These are phyloP conservation scores for Aptenodytes patagonicus DNA, from an alignment of 2,113 vertebrate genomes.

Conservation along the genomic window DNA sequence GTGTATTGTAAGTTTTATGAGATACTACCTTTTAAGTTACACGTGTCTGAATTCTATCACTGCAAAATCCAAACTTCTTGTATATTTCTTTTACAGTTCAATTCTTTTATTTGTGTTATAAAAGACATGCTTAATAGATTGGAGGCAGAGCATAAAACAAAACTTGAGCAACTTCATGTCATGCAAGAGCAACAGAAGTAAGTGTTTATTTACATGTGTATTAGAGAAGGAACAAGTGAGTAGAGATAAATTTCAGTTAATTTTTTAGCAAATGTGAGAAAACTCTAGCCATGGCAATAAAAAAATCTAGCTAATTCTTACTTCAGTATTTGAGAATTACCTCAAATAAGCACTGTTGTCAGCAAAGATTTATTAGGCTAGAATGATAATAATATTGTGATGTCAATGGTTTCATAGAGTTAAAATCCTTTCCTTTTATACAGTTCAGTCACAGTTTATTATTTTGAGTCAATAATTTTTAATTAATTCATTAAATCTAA, in stretches of 20 bases:
- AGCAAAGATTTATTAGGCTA: not conserved
- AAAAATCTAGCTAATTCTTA: not conserved
- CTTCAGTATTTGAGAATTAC: not conserved
- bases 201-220: not conserved
- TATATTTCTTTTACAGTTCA: constrained; percentile 86
- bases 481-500: not conserved
- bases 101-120: constrained; percentile 96
- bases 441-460: not conserved
- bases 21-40: not conserved
- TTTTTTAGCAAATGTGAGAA: not conserved
- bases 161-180: constrained; percentile 93
- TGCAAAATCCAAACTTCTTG: constrained; percentile 13
- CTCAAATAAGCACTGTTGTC: not conserved
- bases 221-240: not conserved
- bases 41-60: not conserved
- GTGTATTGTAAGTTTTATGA: not conserved
- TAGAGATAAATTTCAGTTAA: not conserved
- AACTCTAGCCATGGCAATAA: not conserved
- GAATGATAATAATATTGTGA: not conserved
- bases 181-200: constrained; percentile 99
- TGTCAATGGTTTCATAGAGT: not conserved
- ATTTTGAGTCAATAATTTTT: not conserved
- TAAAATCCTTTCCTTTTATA: not conserved
- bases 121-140: constrained; percentile 93
- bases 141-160: constrained; percentile 96